Conservation (phyloP, 2,888 invertebrate species). For the Athalia circularis region DNA sequence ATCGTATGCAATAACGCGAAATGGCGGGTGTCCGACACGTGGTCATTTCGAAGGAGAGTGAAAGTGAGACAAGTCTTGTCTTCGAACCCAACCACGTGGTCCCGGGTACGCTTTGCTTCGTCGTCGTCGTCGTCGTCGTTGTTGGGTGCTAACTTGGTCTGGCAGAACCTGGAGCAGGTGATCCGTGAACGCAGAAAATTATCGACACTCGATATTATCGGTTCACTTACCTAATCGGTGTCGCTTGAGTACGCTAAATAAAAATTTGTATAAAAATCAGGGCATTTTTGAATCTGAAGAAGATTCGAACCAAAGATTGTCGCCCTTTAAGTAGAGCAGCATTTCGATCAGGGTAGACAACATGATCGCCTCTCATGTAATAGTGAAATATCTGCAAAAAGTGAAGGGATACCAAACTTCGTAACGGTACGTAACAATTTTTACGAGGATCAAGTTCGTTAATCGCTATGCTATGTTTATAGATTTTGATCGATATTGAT, state of each 20-base stretch:
- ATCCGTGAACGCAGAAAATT: not conserved
- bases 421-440: slow-evolving; percentile 11
- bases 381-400: not conserved
- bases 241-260: not conserved
- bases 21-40: slow-evolving; percentile 53
- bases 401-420: slow-evolving; percentile 10
- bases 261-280: no score
- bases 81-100: slow-evolving; percentile 59
- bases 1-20: slow-evolving; percentile 49
- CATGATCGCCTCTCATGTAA: slow-evolving; percentile 1
- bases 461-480: not conserved
- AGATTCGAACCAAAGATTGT: not conserved
- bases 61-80: slow-evolving; percentile 59
- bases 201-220: slow-evolving; percentile 4
- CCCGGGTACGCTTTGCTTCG: slow-evolving; percentile 41
- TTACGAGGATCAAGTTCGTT: not conserved
- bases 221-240: not conserved
- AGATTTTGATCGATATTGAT: no score
- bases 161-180: not conserved
- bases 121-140: not conserved
- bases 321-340: not conserved
- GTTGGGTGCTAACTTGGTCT: not conserved
- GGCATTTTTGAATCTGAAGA: no score
- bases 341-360: not conserved
- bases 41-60: slow-evolving; percentile 55